These are phyloP conservation scores for Dichetophora obliterata DNA, from an alignment of 2,888 invertebrate genomes.

Conservation along the genomic window DNA sequence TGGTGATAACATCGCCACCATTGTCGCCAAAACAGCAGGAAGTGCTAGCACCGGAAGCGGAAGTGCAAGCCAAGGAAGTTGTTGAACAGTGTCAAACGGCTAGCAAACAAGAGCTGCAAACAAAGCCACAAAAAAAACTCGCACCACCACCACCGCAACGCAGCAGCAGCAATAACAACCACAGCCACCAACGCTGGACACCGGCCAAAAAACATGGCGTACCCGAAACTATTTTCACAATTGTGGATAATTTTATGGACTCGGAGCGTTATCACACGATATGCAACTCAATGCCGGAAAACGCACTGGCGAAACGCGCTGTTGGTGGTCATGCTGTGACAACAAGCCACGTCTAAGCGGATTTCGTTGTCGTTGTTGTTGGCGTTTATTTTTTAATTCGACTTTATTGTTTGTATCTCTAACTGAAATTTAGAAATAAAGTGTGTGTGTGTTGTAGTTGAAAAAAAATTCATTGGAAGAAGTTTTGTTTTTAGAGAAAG, in stretches of 20 bases:
- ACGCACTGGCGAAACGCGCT: not conserved
- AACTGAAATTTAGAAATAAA: not conserved
- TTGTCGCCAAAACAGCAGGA: slow-evolving; percentile 40
- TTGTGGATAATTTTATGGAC: slow-evolving; percentile 57
- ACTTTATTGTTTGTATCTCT: slow-evolving; percentile 6
- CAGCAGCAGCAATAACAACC: slow-evolving; percentile 27
- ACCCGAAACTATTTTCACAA: slow-evolving; percentile 44
- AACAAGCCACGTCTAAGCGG: not conserved
- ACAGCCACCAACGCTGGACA: slow-evolving; percentile 14
- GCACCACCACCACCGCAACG: slow-evolving; percentile 24
- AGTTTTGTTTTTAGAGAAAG: not conserved
- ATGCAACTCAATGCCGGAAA: not conserved
- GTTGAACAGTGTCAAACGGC: slow-evolving; percentile 25
- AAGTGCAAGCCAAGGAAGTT: slow-evolving; percentile 27
- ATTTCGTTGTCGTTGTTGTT: not conserved
- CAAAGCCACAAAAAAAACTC: not conserved
- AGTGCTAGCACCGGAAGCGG: slow-evolving; percentile 19
- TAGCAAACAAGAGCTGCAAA: slow-evolving; percentile 1
- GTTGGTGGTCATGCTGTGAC: not conserved
- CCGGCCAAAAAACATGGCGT: slow-evolving; percentile 40
- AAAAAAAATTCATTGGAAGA: not conserved
- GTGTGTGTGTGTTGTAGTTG: not conserved
- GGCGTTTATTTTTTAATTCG: slow-evolving; percentile 22
- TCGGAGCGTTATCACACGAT: slow-evolving; percentile 56
- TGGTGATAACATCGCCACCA: slow-evolving; percentile 48